Conservation (phyloP, 2,797 vertebrate genomes). For the Onychomys torridus region DNA sequence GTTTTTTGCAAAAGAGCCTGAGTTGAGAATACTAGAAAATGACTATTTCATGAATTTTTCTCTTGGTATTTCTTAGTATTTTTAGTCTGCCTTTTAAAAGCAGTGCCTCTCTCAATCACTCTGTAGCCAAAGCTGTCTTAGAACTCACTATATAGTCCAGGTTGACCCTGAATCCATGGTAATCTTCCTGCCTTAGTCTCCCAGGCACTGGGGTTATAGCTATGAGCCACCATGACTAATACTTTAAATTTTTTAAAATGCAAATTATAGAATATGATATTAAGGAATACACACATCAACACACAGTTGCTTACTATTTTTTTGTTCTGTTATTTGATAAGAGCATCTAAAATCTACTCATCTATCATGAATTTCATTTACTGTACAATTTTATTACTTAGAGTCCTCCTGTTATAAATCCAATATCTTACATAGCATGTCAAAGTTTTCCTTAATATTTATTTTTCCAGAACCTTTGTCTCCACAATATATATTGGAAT, state of each 20-base stretch:
- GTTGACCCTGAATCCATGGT: not conserved
- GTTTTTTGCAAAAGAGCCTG: not conserved
- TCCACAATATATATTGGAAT: not conserved
- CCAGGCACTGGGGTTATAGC: not conserved
- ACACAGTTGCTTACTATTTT: no score
- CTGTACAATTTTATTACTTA: not conserved
- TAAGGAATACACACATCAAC: not conserved
- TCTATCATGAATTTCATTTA: not conserved
- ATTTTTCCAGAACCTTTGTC: not conserved
- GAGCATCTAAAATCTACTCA: not conserved
- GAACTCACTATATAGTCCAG: not conserved
- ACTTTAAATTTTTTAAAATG: not conserved
- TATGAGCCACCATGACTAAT: not conserved
- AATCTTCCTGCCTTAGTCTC: not conserved
- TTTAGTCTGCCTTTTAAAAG: not conserved
- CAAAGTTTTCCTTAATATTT: not conserved
- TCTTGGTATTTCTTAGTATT: slow-evolving; percentile 26
- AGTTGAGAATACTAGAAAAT: slow-evolving; percentile 44
- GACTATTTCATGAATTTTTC: not conserved
- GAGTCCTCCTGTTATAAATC: not conserved
- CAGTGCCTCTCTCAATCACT: not conserved
- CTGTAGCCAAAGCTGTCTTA: no score
- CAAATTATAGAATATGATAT: not conserved
- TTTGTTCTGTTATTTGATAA: not conserved
- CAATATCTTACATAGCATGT: not conserved